A percentile compares a stretch with the other conserved stretches of the same genome.
Conservation (phyloP, 2,113 vertebrate genomes). For the Indri indri region DNA sequence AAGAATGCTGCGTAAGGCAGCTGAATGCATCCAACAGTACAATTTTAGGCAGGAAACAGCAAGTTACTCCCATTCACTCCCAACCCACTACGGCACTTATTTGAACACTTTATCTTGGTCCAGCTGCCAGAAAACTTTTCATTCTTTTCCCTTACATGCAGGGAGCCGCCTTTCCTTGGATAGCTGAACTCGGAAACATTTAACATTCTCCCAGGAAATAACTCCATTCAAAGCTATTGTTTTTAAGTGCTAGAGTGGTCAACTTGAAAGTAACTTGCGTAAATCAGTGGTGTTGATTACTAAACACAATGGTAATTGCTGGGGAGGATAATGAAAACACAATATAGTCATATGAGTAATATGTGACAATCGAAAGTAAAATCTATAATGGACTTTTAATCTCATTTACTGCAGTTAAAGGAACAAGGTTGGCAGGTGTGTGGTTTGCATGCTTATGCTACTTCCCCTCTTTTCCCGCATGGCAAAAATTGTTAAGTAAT, state of each 20-base stretch:
- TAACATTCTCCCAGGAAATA: slow-evolving; percentile 81
- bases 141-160: slow-evolving; percentile 80
- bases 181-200: slow-evolving; percentile 78
- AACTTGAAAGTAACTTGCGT: slow-evolving; percentile 75
- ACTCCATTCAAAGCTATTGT: slow-evolving; percentile 73
- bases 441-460: background rate
- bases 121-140: slow-evolving; percentile 81
- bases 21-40: slow-evolving; percentile 73
- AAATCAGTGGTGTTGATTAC: slow-evolving; percentile 76
- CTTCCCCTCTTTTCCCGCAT: background rate
- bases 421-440: background rate
- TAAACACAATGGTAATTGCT: slow-evolving; percentile 76
- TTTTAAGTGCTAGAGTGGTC: slow-evolving; percentile 65
- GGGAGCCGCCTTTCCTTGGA: slow-evolving; percentile 78
- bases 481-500: background rate
- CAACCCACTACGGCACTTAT: slow-evolving; percentile 74
- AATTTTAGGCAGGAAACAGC: slow-evolving; percentile 78
- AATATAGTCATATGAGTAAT: background rate
- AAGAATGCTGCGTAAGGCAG: slow-evolving; percentile 74
- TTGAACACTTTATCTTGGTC: slow-evolving; percentile 77
- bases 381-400: slow-evolving; percentile 10
- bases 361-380: slow-evolving; percentile 41
- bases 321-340: slow-evolving; percentile 61
- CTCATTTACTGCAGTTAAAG: background rate
- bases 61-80: slow-evolving; percentile 81